Evolutionary conservation across 2,113 vertebrate species (phyloP), one percentile per base, ranked within the genome.

Genomic region (Vicugna pacos): DNA sequence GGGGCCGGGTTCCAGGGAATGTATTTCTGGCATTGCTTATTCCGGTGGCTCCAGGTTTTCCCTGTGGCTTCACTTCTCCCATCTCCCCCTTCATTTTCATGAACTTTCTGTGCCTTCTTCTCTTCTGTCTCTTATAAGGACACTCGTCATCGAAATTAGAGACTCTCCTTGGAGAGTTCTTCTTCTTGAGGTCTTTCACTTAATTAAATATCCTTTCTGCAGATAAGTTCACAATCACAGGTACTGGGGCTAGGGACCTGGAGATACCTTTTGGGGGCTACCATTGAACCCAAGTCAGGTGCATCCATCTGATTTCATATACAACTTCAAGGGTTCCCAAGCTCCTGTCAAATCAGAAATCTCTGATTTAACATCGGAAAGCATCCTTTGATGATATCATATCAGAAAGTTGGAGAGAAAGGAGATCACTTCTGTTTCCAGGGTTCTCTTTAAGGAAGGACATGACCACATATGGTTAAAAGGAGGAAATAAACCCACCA

Each of bases 61-160:
- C 64, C 0, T 1, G 4, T 19, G 72, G 32, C 62, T 50, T 35
- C 14, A 0, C 9, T 6, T 32, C 28, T 20, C 35, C 42, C 3
- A 5, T 4, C 13, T 58, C 28, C 2, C 12, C 73, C 19, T 73
- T 30, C 5, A 1, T 67, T 64, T 56, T 26, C 38, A 0, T 28
- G 11, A 30, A 28, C 17, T 64, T 79, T 79, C n/a, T 58, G 11
- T 46, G 48, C 20, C 52, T 32, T 8, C 35, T 19, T 5, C 17
- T 60, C 20, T 77, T 30, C 19, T 19, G 32, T 48, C 2, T 46
- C 54, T 64, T 52, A 9, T 12, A 38, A 50, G 15, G 60, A 72
- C n/a, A 46, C 26, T 79, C 35, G 5, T 19, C 64, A 14, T 67
- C 30, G 32, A 56, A 79, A 58, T 52, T 48, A 76, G 50, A 20